Base-by-base conservation (phyloP, 1,140 invertebrate species). In the Saccostrea cuccullata region DNA sequence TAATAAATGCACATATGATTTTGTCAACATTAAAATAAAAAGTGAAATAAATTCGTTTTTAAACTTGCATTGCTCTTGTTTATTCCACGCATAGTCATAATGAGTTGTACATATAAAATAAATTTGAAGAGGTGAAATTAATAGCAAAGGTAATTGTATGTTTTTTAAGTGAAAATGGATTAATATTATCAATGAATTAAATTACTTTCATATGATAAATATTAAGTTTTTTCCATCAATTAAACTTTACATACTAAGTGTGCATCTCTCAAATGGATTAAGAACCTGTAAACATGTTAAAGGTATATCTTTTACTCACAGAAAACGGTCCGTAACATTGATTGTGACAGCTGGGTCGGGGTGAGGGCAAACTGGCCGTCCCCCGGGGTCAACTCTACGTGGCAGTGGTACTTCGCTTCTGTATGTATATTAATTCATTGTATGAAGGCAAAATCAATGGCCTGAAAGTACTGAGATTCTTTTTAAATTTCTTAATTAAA, bases 321-420 rank as follows among this genome's bases (percentile, higher is more conserved):
- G 92, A 91, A 92, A 90, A 86, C 86, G 0, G 89, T 90, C 82
- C 89, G 92, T 12, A 86, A 87, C 23, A 89, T 93, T 17, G 90
- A 93, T 85, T 92, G 92, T 88, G 90, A 93, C 84, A 90, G 90
- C 4, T 93, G 93, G 93, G 86, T 91, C 0, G 91, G 87, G 11
- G 26, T 85, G 12, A 73, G 91, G 13, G 36, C 86, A 2, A 91
- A 92, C 64, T 93, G 88, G 84, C 93, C 93, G 0, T 36, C 89
- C 13, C 82, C 86, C 30, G 89, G 88, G 15, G 70, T 82, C 23
- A 90, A 89, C 26, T 91, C 91, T 9, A 91, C 90, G 15, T 92
- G 92, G 92, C 91, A 91, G 64, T 93, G 92, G 92, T 92, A 91
- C 60, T 93, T 92, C 64, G 92, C 92, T 58, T 90, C 89, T 30